Conservation (phyloP, 2,797 vertebrate species). For the Micromesistius poutassou region DNA sequence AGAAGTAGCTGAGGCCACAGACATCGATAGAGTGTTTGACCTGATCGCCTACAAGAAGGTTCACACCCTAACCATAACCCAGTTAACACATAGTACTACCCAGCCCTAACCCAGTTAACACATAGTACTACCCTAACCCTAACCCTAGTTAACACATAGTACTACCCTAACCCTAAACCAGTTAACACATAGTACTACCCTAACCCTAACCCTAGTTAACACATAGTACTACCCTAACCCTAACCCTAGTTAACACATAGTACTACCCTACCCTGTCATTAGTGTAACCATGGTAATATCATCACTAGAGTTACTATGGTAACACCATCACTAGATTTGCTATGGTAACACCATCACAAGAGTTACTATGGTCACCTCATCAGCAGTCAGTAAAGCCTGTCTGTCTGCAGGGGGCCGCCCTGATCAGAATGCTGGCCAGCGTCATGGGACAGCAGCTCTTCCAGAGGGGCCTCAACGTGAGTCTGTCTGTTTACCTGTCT, state of each 20-base stretch:
- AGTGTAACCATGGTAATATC: too few relatives aligned
- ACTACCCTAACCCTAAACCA: background rate
- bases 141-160: background rate
- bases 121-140: background rate
- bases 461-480: conserved; percentile 93
- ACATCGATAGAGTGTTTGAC: conserved; percentile 94
- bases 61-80: background rate
- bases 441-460: conserved; percentile 95
- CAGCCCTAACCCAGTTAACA: background rate
- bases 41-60: conserved; percentile 99
- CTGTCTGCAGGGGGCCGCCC: conserved; percentile 83
- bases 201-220: background rate
- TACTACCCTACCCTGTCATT: background rate
- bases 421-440: conserved; percentile 97
- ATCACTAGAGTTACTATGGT: background rate
- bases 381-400: background rate
- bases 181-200: background rate
- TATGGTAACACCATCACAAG: background rate
- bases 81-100: background rate
- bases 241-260: background rate
- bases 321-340: background rate
- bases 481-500: background rate
- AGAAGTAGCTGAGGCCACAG: conserved; percentile 88
- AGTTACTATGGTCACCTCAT: background rate
- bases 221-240: background rate